Evolutionary conservation across 1,140 invertebrate species (phyloP).

Genomic region (Drosophila pachea): DNA sequence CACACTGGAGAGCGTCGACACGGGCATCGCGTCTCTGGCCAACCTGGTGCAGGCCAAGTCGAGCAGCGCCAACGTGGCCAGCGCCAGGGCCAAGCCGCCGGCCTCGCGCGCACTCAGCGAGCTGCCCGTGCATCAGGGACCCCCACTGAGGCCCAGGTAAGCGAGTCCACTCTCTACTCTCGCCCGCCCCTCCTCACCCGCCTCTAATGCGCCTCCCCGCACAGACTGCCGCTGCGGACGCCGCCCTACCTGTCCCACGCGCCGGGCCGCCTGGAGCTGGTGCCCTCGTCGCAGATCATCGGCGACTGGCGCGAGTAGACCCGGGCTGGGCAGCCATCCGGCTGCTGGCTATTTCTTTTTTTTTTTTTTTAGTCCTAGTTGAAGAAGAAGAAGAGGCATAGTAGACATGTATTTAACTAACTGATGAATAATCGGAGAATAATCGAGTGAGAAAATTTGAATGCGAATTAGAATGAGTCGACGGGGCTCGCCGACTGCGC

Average conservation of each 20-base stretch:
- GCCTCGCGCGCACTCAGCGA: not conserved
- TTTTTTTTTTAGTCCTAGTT: slow-evolving; percentile 24
- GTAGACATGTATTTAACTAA: too few relatives aligned
- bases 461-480: not conserved
- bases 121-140: not conserved
- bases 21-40: slow-evolving; percentile 44
- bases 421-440: too few relatives aligned
- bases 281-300: slow-evolving; percentile 68
- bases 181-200: not conserved
- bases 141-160: slow-evolving; percentile 34
- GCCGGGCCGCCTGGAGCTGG: slow-evolving; percentile 64
- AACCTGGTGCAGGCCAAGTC: slow-evolving; percentile 35
- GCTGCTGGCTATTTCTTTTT: not conserved
- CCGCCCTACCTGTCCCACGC: slow-evolving; percentile 52
- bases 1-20: slow-evolving; percentile 61
- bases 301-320: slow-evolving; percentile 66
- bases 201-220: not conserved
- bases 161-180: too few relatives aligned
- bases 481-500: too few relatives aligned
- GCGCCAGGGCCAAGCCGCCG: too few relatives aligned
- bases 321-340: not conserved
- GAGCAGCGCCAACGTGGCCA: slow-evolving; percentile 5
- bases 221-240: slow-evolving; percentile 46
- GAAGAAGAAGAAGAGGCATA: too few relatives aligned
- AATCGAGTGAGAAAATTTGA: not conserved